Evolutionary conservation across 2,113 vertebrate genomes (phyloP).

Genomic region (Grammomys dolichurus): DNA sequence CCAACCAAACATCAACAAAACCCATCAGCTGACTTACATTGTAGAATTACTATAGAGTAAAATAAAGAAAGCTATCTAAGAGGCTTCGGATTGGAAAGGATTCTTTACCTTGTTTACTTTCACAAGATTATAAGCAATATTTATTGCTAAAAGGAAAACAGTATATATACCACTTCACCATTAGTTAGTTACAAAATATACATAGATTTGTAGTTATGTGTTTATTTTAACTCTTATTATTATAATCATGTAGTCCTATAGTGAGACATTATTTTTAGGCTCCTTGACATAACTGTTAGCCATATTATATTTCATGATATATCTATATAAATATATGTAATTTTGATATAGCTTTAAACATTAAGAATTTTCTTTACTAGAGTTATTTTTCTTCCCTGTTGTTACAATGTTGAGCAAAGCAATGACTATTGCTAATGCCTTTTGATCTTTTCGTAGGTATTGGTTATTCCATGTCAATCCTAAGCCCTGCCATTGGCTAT

Average conservation of each 20-base stretch:
- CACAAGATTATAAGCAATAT: not conserved
- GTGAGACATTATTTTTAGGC: conserved; percentile 18
- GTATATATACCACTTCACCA: not conserved
- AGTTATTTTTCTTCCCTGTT: not conserved
- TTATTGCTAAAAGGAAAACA: not conserved
- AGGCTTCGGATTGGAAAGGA: rapidly evolving
- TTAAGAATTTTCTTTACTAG: conserved; percentile 16
- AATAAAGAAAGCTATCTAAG: not conserved
- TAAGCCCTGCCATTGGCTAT: conserved; percentile 91
- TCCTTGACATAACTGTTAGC: not conserved
- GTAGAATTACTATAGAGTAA: not conserved
- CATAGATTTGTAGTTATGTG: not conserved
- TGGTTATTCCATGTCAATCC: conserved; percentile 88
- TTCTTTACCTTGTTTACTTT: conserved; percentile 14
- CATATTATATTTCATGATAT: not conserved
- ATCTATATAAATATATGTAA: not conserved
- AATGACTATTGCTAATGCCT: conserved; percentile 40
- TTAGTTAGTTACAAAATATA: not conserved
- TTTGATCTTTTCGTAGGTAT: conserved; percentile 86
- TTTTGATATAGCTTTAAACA: conserved; percentile 35
- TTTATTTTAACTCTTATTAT: conserved; percentile 9
- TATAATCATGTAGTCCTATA: not conserved
- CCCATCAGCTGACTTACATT: not conserved
- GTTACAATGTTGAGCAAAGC: not conserved
- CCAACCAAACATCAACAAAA: not conserved